Percentiles rank a stretch among this genome's conserved stretches.
Conservation (phyloP, 2,888 invertebrate species). For the Cyclophora albipunctata region DNA sequence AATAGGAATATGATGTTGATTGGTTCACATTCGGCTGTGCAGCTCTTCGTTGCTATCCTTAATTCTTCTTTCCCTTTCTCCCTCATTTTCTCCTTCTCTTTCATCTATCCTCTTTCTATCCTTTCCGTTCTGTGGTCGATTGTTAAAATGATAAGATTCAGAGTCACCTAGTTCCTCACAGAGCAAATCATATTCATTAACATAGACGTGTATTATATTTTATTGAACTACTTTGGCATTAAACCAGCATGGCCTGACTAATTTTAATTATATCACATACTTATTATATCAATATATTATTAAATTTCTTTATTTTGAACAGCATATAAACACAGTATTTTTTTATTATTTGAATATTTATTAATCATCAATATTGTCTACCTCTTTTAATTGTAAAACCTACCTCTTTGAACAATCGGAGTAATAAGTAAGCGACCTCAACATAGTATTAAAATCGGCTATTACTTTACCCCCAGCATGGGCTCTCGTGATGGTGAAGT, state of each 20-base stretch:
- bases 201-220: not conserved
- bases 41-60: too few species aligned
- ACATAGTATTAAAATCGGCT: slow-evolving; percentile 13
- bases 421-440: slow-evolving; percentile 17
- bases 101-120: too few species aligned
- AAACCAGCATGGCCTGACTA: slow-evolving; percentile 5
- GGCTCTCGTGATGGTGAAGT: too few species aligned
- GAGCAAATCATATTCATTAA: not conserved
- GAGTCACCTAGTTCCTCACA: slow-evolving; percentile 40
- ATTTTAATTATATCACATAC: not conserved
- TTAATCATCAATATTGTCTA: slow-evolving; percentile 10
- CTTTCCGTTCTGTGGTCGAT: not conserved
- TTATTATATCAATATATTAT: not conserved
- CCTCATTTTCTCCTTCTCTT: too few species aligned
- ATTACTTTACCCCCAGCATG: too few species aligned
- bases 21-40: too few species aligned
- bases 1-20: too few species aligned
- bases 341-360: not conserved
- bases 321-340: not conserved
- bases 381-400: slow-evolving; percentile 12
- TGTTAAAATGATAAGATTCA: slow-evolving; percentile 11
- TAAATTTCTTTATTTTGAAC: not conserved
- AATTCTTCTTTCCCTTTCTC: too few species aligned
- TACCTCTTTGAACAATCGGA: slow-evolving; percentile 16
- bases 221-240: not conserved